phyloP scores from a whole-genome alignment of 2,797 vertebrate genomes.

The Heteromormyrus szaboi region DNA sequence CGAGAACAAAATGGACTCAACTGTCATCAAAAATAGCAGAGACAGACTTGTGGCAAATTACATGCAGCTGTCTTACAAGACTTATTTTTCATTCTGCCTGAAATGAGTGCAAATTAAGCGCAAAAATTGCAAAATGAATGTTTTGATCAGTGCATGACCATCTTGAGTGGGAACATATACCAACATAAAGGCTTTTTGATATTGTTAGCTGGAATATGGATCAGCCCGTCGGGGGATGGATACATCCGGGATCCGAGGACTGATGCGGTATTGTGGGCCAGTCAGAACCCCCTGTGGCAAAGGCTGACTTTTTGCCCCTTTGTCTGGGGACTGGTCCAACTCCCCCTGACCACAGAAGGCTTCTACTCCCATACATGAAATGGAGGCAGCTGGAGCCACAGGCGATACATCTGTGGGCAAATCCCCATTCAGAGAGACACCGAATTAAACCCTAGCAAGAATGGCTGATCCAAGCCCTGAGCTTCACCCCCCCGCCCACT shows the following conservation, averaged over 20 bases:
- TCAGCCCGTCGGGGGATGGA: neutral
- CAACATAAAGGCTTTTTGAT: neutral
- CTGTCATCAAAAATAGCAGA: conserved; percentile 3
- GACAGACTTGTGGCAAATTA: neutral
- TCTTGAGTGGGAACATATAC: conserved; percentile 2
- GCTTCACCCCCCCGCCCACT: neutral
- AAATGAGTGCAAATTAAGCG: neutral
- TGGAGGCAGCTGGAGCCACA: conserved; percentile 26
- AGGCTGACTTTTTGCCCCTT: conserved; percentile 39
- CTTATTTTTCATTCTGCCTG: neutral
- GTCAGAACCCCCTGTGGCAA: conserved; percentile 7
- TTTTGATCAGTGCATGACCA: neutral
- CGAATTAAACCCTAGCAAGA: neutral
- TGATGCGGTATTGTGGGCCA: conserved; percentile 1
- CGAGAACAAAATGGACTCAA: neutral
- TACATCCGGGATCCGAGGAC: neutral
- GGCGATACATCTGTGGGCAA: conserved; percentile 43
- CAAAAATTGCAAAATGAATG: neutral
- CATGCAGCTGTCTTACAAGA: neutral
- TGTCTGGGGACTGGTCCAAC: conserved; percentile 39
- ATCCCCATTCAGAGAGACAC: conserved; percentile 23
- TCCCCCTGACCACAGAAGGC: conserved; percentile 34
- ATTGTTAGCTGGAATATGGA: neutral
- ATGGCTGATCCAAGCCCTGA: neutral
- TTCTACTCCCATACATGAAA: conserved; percentile 23